Conservation (phyloP, 2,888 invertebrate species). For the Prenolepis imparis region DNA sequence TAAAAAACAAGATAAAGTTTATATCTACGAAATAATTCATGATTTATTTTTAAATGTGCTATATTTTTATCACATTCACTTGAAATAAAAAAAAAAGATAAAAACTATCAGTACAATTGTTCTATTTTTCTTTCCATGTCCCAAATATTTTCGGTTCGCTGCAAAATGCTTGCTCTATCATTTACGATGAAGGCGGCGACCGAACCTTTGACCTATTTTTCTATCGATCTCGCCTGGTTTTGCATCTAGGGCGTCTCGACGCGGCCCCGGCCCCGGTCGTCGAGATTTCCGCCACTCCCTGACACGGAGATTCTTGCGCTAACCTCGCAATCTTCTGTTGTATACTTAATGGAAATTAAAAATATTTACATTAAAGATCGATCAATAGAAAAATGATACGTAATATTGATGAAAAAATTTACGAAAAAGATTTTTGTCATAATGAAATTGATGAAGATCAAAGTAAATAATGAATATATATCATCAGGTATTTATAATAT, state of each 20-base stretch:
- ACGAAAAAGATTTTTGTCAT: not conserved
- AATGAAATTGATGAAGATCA: not conserved
- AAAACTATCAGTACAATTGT: not conserved
- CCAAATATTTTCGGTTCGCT: not conserved
- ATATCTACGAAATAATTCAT: not conserved
- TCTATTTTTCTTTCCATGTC: not conserved
- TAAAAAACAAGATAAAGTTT: not conserved
- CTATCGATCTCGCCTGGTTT: conserved; percentile 78
- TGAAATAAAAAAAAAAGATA: not conserved
- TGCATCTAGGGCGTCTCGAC: conserved; percentile 67
- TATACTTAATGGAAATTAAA: not conserved
- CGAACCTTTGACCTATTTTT: conserved; percentile 84
- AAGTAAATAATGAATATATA: not conserved
- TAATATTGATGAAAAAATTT: not conserved
- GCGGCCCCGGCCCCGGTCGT: conserved; percentile 59
- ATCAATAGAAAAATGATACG: not conserved
- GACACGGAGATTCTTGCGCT: conserved; percentile 18
- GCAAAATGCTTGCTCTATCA: conserved; percentile 47
- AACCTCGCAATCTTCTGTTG: conserved; percentile 20
- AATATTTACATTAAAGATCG: not conserved
- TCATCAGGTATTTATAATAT: not conserved
- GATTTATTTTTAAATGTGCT: not conserved
- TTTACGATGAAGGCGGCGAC: conserved; percentile 58
- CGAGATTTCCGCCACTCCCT: conserved; percentile 71
- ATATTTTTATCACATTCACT: not conserved